Percentiles rank a stretch among this genome's conserved stretches.
Conservation (phyloP, 2,888 invertebrate species). For the Lycophotia porphyrea region DNA sequence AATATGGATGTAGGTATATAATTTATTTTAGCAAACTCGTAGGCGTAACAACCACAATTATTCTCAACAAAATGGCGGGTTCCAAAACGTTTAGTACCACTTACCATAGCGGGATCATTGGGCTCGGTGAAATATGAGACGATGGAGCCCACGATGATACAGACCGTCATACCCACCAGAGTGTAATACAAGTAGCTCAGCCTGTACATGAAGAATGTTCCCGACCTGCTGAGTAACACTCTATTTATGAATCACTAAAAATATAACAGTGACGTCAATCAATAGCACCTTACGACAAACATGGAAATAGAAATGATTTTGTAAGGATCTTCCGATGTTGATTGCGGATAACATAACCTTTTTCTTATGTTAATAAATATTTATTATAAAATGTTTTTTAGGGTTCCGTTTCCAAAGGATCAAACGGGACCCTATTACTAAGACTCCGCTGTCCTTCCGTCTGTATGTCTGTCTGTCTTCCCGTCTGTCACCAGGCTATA, state of each 20-base stretch:
- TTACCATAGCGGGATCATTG: conserved; percentile 90
- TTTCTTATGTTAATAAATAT: no score
- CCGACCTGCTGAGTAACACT: conserved; percentile 81
- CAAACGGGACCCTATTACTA: no score
- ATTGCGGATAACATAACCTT: neutral
- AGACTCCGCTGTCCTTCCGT: no score
- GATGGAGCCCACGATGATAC: conserved; percentile 91
- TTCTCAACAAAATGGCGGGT: conserved; percentile 34
- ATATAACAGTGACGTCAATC: conserved; percentile 27
- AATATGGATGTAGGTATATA: neutral
- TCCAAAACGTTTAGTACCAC: conserved; percentile 56
- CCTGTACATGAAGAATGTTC: conserved; percentile 92
- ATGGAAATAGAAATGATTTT: neutral
- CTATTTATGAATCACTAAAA: conserved; percentile 25
- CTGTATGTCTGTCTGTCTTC: no score
- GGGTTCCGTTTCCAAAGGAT: no score
- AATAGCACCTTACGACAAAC: neutral
- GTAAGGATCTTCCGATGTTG: neutral
- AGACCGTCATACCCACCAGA: conserved; percentile 92
- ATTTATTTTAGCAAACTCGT: conserved; percentile 25
- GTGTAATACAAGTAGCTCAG: conserved; percentile 95
- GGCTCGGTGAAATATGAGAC: conserved; percentile 93
- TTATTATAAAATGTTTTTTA: no score
- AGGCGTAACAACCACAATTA: conserved; percentile 17
- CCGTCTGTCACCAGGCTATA: no score